These are phyloP conservation scores for Tridacna crocea DNA, from an alignment of 2,888 invertebrate genomes.

Conservation along the genomic window DNA sequence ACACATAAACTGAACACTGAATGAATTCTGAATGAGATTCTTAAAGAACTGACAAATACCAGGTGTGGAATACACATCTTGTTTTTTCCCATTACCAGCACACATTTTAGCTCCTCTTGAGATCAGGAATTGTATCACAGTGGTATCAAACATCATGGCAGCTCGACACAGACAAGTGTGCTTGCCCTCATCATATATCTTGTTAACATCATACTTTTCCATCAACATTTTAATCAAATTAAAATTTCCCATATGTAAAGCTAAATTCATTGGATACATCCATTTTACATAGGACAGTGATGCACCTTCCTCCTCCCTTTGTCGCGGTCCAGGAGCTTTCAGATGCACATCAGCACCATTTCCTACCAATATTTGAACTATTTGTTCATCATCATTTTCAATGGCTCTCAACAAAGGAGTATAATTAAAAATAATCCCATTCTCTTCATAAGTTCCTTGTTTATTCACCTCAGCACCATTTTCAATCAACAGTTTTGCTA, in stretches of 20 bases:
- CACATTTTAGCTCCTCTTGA: constrained; percentile 15
- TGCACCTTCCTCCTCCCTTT: constrained; percentile 50
- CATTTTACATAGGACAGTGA: constrained; percentile 17
- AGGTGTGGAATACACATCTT: background rate
- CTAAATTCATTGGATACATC: constrained; percentile 26
- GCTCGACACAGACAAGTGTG: constrained; percentile 46
- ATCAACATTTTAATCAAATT: constrained; percentile 24
- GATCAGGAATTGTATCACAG: constrained; percentile 9
- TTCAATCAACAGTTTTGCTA: constrained; percentile 33
- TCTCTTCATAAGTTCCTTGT: constrained; percentile 30
- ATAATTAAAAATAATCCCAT: constrained; percentile 15
- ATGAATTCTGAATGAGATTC: constrained; percentile 12
- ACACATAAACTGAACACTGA: constrained; percentile 11
- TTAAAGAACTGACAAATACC: constrained; percentile 25
- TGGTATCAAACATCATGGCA: constrained; percentile 14
- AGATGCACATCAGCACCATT: constrained; percentile 38
- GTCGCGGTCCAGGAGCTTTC: constrained; percentile 33
- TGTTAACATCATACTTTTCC: constrained; percentile 16
- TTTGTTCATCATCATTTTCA: constrained; percentile 24
- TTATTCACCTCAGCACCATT: constrained; percentile 35
- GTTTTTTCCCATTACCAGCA: constrained; percentile 5
- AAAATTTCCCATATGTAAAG: constrained; percentile 19
- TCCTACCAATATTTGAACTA: constrained; percentile 29
- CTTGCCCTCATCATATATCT: constrained; percentile 15
- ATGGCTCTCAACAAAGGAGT: constrained; percentile 41